Base-by-base conservation (phyloP, 2,797 vertebrate genomes). In the Sebastes dallii region DNA sequence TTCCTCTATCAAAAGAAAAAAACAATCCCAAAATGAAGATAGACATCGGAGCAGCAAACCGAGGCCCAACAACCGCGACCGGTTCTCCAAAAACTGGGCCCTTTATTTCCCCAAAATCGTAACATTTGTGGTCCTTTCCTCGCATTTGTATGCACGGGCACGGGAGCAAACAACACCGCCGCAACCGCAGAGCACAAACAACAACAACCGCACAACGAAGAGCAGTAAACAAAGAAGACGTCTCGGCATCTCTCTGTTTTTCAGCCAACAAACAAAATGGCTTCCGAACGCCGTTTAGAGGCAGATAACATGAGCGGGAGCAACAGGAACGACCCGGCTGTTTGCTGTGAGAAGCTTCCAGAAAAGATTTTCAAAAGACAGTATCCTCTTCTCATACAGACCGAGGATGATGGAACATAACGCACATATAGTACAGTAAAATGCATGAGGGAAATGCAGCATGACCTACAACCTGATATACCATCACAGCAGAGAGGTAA, bases 221-320 rank as follows among this genome's bases (percentile, higher is more conserved):
- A 77, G 75, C 81, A 24, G 86, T 80, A 86, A 83, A 93, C 91
- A 92, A 92, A 92, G 89, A 87, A 76, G 83, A 86, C 72, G 71
- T 84, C 83, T 82, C 76, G 18, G 73, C 80, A 62, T 80, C 78
- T 83, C 81, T 88, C 84, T 88, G 88, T 86, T 78, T 89, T 73
- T 46, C 82, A 91, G 87, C 87, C 89, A 88, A 89, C 73, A 70
- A 61, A 93, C 90, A 93, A 90, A 94, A 94, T 90, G 92, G 89
- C 90, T 83, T 86, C 85, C 85, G 18, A 59, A 72, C 67, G 6
- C 8, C 24, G 80, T 80, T 87, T 62, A 72, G 71, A 86, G 67
- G 83, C 71, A 79, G 77, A 88, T n/a, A 50, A 72, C 66, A 75
- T 0, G 71, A 87, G 67, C 58, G 14, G 55, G 72, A 84, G 80